phyloP scores from a whole-genome alignment of 1,140 invertebrate genomes.

The Drosophila biarmipes region DNA sequence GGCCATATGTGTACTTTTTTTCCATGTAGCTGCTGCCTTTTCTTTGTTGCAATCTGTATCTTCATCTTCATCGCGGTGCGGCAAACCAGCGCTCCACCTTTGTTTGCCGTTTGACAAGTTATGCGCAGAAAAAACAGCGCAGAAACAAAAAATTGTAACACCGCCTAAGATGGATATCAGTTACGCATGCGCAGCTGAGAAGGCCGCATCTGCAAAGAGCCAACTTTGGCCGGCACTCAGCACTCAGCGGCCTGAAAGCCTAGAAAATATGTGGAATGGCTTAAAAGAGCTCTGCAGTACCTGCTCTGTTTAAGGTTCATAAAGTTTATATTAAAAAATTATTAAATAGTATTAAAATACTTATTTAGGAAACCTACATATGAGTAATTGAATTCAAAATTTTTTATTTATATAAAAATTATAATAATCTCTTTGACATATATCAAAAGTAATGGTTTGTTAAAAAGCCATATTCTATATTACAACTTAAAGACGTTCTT shows the following conservation, averaged over 20 bases:
- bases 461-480: no score
- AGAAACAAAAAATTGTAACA: conserved; percentile 60
- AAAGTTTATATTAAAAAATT: no score
- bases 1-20: no score
- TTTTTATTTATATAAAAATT: no score
- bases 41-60: conserved; percentile 56
- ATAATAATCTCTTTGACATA: no score
- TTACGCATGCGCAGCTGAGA: conserved; percentile 65
- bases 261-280: conserved; percentile 7
- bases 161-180: conserved; percentile 75
- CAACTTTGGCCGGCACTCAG: conserved; percentile 29
- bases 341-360: not conserved
- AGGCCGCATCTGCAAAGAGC: conserved; percentile 22
- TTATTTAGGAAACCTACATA: not conserved
- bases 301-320: not conserved
- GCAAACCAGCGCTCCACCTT: conserved; percentile 41
- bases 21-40: not conserved
- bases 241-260: conserved; percentile 31
- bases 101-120: conserved; percentile 77
- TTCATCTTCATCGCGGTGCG: conserved; percentile 28
- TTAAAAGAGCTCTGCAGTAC: not conserved
- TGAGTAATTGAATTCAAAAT: no score
- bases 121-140: conserved; percentile 43
- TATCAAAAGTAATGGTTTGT: no score
- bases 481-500: no score